phyloP scores from a whole-genome alignment of 2,888 invertebrate genomes.

The Chrysodeixis includens region DNA sequence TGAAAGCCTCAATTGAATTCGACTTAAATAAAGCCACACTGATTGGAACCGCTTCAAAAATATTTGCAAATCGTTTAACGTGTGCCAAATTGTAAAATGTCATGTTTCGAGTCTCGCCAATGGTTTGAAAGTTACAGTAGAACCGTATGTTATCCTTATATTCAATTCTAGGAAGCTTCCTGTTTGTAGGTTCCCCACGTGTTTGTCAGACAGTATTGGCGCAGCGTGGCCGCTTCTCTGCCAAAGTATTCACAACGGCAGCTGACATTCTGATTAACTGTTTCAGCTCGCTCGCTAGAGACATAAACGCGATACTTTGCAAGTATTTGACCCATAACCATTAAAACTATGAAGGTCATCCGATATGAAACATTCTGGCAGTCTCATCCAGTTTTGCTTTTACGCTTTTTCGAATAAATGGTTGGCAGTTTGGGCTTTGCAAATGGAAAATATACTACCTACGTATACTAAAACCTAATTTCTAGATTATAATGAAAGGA shows the following conservation, averaged over 20 bases:
- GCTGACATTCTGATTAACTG: conserved; percentile 38
- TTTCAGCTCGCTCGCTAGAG: conserved; percentile 23
- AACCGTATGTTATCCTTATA: background rate
- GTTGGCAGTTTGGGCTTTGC: background rate
- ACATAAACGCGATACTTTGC: conserved; percentile 12
- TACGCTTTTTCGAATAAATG: background rate
- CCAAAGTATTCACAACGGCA: conserved; percentile 37
- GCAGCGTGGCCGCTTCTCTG: conserved; percentile 28
- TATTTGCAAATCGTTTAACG: conserved; percentile 7
- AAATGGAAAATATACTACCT: background rate
- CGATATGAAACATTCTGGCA: background rate
- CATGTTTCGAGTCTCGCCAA: background rate
- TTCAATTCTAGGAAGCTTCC: conserved; percentile 2
- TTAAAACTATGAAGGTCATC: conserved; percentile 8
- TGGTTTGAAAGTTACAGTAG: background rate
- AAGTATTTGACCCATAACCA: conserved; percentile 9
- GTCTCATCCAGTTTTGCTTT: background rate
- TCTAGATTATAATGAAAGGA: background rate
- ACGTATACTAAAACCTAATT: background rate
- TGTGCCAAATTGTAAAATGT: conserved; percentile 8
- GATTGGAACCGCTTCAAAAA: conserved; percentile 4
- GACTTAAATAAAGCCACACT: background rate
- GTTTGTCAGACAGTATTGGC: conserved; percentile 40
- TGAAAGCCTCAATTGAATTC: background rate
- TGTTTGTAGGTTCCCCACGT: conserved; percentile 14